A percentile compares a stretch with the other conserved stretches of the same genome.
These are phyloP conservation scores for Buceros bicornis DNA, from an alignment of 2,797 vertebrate genomes.

Conservation along the genomic window DNA sequence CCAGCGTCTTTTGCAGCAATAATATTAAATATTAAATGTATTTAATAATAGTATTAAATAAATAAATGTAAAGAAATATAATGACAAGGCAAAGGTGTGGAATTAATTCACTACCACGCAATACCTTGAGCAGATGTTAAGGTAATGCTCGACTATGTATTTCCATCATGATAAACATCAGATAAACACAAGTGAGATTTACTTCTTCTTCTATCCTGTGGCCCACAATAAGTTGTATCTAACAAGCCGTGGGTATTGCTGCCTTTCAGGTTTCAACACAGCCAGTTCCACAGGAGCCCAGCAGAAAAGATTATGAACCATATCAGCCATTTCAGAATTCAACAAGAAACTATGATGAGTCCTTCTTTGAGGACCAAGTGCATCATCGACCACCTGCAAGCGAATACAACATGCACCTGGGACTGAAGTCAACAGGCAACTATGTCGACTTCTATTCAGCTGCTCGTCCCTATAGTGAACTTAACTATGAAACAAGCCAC, in stretches of 20 bases:
- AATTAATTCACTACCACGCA: neutral
- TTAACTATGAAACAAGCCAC: constrained; percentile 99
- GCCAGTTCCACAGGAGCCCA: constrained; percentile 90
- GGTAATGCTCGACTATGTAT: neutral
- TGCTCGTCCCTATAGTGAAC: constrained; percentile 97
- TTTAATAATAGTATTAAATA: neutral
- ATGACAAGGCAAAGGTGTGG: neutral
- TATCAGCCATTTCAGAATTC: constrained; percentile 98
- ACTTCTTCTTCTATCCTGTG: neutral
- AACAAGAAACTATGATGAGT: constrained; percentile 93
- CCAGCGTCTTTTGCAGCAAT: neutral
- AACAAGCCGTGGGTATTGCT: neutral
- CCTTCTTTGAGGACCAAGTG: constrained; percentile 97
- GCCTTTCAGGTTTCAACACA: constrained; percentile 89
- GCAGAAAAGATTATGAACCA: constrained; percentile 90
- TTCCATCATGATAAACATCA: neutral
- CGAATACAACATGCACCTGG: constrained; percentile 98
- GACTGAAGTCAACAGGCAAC: constrained; percentile 98
- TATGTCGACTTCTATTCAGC: constrained; percentile 99
- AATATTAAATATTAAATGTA: neutral
- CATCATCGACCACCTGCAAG: constrained; percentile 91
- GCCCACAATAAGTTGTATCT: neutral
- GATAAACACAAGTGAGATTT: neutral
- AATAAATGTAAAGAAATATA: neutral
- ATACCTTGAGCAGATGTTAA: neutral